These are phyloP conservation scores for Caenorhabditis panamensis DNA, from an alignment of 2,888 invertebrate genomes.

Conservation along the genomic window DNA sequence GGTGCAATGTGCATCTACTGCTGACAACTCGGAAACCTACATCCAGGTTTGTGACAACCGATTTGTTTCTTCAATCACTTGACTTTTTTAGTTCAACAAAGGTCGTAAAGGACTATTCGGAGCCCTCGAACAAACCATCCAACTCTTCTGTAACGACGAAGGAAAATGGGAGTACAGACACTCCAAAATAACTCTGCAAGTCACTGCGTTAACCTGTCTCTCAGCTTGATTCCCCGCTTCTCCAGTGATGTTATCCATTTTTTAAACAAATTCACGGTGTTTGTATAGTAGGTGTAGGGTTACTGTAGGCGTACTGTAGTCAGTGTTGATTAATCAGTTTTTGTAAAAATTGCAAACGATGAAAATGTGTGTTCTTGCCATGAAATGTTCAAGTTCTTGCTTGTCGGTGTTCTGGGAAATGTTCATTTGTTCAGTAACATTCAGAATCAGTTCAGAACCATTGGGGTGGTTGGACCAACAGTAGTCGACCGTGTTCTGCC, in stretches of 20 bases:
- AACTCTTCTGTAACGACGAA: constrained; percentile 47
- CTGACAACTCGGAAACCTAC: constrained; percentile 31
- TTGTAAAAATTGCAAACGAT: too few species aligned
- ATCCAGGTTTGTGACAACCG: constrained; percentile 16
- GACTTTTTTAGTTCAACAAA: constrained; percentile 50
- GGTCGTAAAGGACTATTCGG: constrained; percentile 52
- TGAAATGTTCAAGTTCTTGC: too few species aligned
- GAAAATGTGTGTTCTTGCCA: too few species aligned
- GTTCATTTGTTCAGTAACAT: too few species aligned
- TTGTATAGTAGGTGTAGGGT: neutral
- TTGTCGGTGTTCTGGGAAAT: too few species aligned
- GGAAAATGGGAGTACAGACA: constrained; percentile 57
- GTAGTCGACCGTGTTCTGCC: too few species aligned
- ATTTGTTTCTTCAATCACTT: too few species aligned
- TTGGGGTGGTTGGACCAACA: too few species aligned
- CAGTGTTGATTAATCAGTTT: too few species aligned
- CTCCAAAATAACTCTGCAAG: constrained; percentile 32
- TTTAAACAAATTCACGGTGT: neutral
- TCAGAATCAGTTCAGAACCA: too few species aligned
- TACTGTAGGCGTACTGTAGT: too few species aligned
- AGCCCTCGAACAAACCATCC: constrained; percentile 52
- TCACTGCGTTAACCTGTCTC: constrained; percentile 36
- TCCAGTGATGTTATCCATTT: neutral
- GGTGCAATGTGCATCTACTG: constrained; percentile 28
- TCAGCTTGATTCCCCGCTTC: constrained; percentile 38